Conservation (phyloP, 2,113 vertebrate species). For the Morone chrysops region DNA sequence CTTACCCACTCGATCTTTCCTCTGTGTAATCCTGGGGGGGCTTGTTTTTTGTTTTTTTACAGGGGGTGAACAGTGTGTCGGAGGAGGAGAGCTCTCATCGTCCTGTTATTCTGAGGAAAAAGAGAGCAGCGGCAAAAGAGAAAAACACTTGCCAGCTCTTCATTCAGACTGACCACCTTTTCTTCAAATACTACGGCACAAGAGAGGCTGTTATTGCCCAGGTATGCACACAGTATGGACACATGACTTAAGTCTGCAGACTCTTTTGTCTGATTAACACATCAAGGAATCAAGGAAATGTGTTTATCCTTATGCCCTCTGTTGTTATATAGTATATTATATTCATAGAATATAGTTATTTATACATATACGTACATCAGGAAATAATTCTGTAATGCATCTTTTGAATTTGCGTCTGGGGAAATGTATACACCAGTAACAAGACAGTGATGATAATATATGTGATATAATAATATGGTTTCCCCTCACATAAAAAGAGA, state of each 20-base stretch:
- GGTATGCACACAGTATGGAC: conserved; percentile 72
- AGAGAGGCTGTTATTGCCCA: conserved; percentile 96
- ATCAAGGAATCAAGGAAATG: neutral
- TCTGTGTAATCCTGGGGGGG: neutral
- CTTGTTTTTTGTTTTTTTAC: conserved; percentile 10
- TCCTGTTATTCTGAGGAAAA: conserved; percentile 90
- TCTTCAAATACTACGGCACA: conserved; percentile 89
- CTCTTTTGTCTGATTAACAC: neutral
- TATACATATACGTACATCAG: too few species aligned
- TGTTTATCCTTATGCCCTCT: too few species aligned
- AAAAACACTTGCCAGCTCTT: conserved; percentile 96
- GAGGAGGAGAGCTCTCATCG: conserved; percentile 62
- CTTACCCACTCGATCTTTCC: neutral
- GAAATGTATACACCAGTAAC: too few species aligned
- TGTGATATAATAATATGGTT: too few species aligned
- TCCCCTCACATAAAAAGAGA: too few species aligned
- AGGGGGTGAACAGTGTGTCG: conserved; percentile 54
- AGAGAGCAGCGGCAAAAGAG: conserved; percentile 89
- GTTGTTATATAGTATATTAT: too few species aligned
- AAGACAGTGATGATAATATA: too few species aligned
- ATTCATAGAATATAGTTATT: too few species aligned
- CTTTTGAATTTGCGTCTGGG: too few species aligned
- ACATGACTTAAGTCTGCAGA: neutral
- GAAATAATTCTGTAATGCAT: too few species aligned
- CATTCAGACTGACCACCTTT: conserved; percentile 97